phyloP scores from a whole-genome alignment of 1,140 invertebrate species.

The Lysiphlebus fabarum region DNA sequence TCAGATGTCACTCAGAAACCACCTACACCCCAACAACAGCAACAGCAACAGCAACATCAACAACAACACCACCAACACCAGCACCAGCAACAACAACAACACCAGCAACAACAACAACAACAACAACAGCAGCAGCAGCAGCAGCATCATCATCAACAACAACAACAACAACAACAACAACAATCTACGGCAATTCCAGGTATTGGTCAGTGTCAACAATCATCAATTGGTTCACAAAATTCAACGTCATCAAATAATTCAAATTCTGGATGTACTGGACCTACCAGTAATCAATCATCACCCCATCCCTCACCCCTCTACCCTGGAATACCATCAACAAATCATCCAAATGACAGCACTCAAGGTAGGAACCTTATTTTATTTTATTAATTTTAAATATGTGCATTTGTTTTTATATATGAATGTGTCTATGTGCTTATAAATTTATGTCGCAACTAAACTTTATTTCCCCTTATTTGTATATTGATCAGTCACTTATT shows the following conservation, averaged over 20 bases:
- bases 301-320: constrained; percentile 53
- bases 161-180: too few relatives aligned
- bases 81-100: constrained; percentile 43
- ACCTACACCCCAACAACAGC: constrained; percentile 44
- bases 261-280: constrained; percentile 36
- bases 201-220: constrained; percentile 22
- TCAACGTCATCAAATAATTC: constrained; percentile 43
- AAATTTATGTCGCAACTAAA: too few relatives aligned
- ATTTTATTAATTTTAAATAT: background rate
- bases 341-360: constrained; percentile 45
- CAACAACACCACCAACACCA: constrained; percentile 41
- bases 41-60: constrained; percentile 37
- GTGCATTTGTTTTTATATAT: background rate
- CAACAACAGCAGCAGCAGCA: constrained; percentile 43
- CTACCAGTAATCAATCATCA: constrained; percentile 56
- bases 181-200: constrained; percentile 30
- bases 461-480: too few relatives aligned
- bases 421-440: background rate
- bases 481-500: too few relatives aligned
- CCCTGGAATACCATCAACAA: constrained; percentile 42
- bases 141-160: too few relatives aligned
- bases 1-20: constrained; percentile 41
- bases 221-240: constrained; percentile 33
- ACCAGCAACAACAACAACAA: constrained; percentile 35
- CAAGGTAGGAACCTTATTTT: constrained; percentile 43